Conservation (phyloP, 2,797 vertebrate species). For the Cottoperca gobio region DNA sequence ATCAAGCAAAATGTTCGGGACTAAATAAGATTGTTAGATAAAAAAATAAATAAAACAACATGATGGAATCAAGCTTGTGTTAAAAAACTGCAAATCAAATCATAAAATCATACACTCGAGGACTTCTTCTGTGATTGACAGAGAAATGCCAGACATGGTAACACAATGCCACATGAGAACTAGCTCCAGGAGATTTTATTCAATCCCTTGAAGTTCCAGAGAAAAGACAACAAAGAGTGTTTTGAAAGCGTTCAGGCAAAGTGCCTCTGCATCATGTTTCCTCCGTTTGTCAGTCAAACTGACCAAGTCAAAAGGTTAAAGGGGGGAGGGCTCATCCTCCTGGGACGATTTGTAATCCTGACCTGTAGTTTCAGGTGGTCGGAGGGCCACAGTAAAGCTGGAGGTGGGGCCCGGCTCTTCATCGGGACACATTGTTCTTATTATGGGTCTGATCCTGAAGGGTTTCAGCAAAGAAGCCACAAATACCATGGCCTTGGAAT, state of each 20-base stretch:
- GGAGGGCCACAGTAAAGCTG: conserved; percentile 39
- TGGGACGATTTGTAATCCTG: conserved; percentile 68
- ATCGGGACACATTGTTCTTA: conserved; percentile 66
- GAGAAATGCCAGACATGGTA: conserved; percentile 53
- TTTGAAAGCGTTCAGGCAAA: conserved; percentile 59
- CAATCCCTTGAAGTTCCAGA: conserved; percentile 50
- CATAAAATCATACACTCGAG: conserved; percentile 5
- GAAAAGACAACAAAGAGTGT: conserved; percentile 71
- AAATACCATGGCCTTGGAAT: conserved; percentile 42
- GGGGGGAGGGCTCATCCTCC: conserved; percentile 45
- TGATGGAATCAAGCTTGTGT: conserved; percentile 35
- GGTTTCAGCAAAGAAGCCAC: conserved; percentile 40
- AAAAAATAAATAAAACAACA: too few relatives aligned
- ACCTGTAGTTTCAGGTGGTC: conserved; percentile 81
- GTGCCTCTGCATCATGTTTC: conserved; percentile 64
- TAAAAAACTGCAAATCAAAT: conserved; percentile 14
- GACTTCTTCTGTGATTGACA: conserved; percentile 29
- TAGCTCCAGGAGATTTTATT: conserved; percentile 43
- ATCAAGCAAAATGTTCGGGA: conserved; percentile 55
- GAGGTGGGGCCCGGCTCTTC: conserved; percentile 31
- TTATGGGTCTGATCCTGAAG: conserved; percentile 64
- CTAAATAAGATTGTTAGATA: conserved; percentile 34
- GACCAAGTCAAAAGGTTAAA: conserved; percentile 80
- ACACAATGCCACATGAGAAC: conserved; percentile 62
- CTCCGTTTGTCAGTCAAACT: conserved; percentile 76